These are phyloP conservation scores for Porites divaricata DNA, from an alignment of 92 coral and sea anemone genomes.

Conservation along the genomic window DNA sequence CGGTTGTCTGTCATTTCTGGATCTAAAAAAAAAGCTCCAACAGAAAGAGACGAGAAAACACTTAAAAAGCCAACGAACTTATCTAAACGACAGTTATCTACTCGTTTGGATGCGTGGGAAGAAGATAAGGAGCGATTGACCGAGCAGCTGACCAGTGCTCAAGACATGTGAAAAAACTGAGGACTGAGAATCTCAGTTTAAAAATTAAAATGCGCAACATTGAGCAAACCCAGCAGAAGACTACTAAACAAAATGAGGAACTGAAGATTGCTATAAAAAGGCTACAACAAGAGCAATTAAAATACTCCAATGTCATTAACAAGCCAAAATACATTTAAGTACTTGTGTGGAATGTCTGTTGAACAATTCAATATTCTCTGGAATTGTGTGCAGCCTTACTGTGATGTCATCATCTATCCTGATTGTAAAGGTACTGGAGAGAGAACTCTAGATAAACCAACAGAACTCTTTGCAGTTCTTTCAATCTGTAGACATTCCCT, in stretches of 20 bases:
- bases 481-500: slow-evolving; percentile 41
- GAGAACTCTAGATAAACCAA: too few species aligned
- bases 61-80: background rate
- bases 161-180: slow-evolving; percentile 5
- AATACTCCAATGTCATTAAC: slow-evolving; percentile 2
- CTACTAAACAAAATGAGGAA: too few species aligned
- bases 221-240: too few species aligned
- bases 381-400: slow-evolving; percentile 3
- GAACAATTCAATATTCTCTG: slow-evolving; percentile 25
- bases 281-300: background rate
- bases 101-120: slow-evolving; percentile 11
- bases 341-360: slow-evolving; percentile 26
- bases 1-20: slow-evolving; percentile 27
- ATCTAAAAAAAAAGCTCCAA: slow-evolving; percentile 35
- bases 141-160: too few species aligned
- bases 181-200: slow-evolving; percentile 21
- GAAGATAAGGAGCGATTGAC: too few species aligned
- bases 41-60: slow-evolving; percentile 16
- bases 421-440: too few species aligned
- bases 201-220: slow-evolving; percentile 1
- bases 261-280: too few species aligned
- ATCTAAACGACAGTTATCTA: background rate
- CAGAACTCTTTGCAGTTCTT: too few species aligned
- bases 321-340: slow-evolving; percentile 24
- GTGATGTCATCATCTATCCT: too few species aligned